A percentile compares a stretch with the other conserved stretches of the same genome.
phyloP scores from a whole-genome alignment of 2,888 invertebrate species.

The Vannuccia rotundouncinata region DNA sequence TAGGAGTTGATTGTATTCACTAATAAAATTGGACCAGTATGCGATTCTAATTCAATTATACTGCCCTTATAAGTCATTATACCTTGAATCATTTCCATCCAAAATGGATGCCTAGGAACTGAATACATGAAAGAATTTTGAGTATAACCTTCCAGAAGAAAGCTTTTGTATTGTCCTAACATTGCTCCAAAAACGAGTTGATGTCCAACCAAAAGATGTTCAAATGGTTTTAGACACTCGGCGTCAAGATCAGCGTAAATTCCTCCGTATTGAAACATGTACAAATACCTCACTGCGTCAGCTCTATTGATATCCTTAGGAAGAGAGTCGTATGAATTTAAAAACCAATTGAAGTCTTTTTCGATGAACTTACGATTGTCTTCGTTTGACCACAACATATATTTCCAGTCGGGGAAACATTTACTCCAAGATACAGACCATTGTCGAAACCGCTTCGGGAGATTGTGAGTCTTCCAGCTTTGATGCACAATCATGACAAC shows the following conservation, averaged over 20 bases:
- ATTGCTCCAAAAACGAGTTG: slow-evolving; percentile 29
- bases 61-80: not conserved
- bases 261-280: slow-evolving; percentile 35
- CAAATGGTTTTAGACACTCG: slow-evolving; percentile 35
- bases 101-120: not conserved
- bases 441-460: not conserved
- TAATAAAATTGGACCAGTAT: slow-evolving; percentile 27
- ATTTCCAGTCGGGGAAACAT: slow-evolving; percentile 28
- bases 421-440: not conserved
- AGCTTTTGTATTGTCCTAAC: not conserved
- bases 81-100: not conserved
- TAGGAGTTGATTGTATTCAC: not conserved
- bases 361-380: slow-evolving; percentile 34
- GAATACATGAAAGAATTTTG: slow-evolving; percentile 30
- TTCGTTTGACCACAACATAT: not conserved
- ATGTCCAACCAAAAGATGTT: slow-evolving; percentile 17
- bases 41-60: not conserved
- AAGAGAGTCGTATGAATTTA: slow-evolving; percentile 18
- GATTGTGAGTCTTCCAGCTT: not conserved
- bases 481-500: too few relatives aligned
- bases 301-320: not conserved
- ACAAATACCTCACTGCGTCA: slow-evolving; percentile 32
- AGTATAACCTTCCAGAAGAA: not conserved
- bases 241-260: slow-evolving; percentile 28
- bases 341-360: slow-evolving; percentile 30